A percentile compares a stretch with the other conserved stretches of the same genome.
These are phyloP conservation scores for Coregonus clupeaformis DNA, from an alignment of 2,113 vertebrate species.

Conservation along the genomic window DNA sequence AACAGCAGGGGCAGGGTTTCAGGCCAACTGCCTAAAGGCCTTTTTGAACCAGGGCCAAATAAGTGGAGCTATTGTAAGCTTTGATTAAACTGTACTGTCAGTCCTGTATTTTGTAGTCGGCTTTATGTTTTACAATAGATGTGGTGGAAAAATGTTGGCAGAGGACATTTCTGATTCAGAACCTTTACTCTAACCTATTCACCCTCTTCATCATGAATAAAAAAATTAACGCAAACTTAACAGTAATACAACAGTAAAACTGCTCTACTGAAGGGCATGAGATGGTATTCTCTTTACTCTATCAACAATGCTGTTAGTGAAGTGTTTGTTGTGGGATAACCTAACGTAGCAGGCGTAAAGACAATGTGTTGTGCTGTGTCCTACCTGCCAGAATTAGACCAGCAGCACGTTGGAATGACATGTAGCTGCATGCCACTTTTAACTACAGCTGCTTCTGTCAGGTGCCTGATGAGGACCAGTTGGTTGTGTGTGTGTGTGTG, in stretches of 20 bases:
- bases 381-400: slow-evolving; percentile 16
- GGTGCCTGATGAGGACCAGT: slow-evolving; percentile 38
- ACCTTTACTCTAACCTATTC: neutral
- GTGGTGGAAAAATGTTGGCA: neutral
- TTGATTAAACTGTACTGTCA: neutral
- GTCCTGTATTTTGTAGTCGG: neutral
- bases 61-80: neutral
- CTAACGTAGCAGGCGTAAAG: neutral
- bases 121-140: neutral
- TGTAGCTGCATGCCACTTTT: slow-evolving; percentile 51
- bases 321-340: slow-evolving; percentile 3
- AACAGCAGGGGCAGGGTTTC: neutral
- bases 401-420: slow-evolving; percentile 58
- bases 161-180: neutral
- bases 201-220: neutral
- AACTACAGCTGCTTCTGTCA: slow-evolving; percentile 49
- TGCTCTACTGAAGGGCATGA: too few species aligned
- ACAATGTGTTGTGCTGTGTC: slow-evolving; percentile 1
- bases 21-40: slow-evolving; percentile 7
- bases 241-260: too few species aligned
- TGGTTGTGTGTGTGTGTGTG: slow-evolving; percentile 32
- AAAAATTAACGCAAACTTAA: too few species aligned
- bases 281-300: neutral
- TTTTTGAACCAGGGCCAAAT: neutral
- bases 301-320: neutral